Base-by-base conservation (phyloP, 2,888 invertebrate species). In the Pollenia griseotomentosa region DNA sequence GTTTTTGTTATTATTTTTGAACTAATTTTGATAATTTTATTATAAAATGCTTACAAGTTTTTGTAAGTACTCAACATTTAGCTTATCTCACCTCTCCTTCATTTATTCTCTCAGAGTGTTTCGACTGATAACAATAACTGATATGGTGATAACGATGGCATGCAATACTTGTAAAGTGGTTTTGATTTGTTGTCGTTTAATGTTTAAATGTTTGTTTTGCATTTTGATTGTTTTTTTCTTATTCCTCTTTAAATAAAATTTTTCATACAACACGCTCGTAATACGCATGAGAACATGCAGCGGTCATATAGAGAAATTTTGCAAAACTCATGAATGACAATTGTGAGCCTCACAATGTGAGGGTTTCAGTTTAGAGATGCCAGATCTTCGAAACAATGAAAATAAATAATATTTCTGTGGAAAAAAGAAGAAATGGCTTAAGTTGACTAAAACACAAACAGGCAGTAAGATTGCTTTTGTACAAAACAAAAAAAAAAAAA, bases 231-330 rank as follows among this genome's bases (percentile, higher is more conserved):
- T 51, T 61, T 74, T 46, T 11, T 19, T n/a, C 1, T 40, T 14
- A 8, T 48, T 40, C 5, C 4, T 42, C 19, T n/a, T 71, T 61
- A n/a, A 40, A 19, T n/a, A 10, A 14, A 7, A 8, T 14, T 19
- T 48, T 68, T 33, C 75, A 63, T 46, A 10, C 46, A 78, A 51
- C 84, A 81, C 40, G 73, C 81, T 87, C 73, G 68, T 48, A 16
- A 40, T 12, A 12, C n/a, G 48, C n/a, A n/a, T 66, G 78, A 84
- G 77, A 87, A 46, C 84, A 84, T 73, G 84, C 63, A 46, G 61
- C 57, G 55, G 63, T 57, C 68, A 82, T 33, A 74, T 42, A 73
- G 61, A 61, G 57, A 57, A 68, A 83, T 59, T 61, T 19, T 53
- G 46, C 16, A 75, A 40, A 66, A 61, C 46, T 16, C 51, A 63